These are phyloP conservation scores for Mallotus villosus DNA, from an alignment of 2,797 vertebrate species.

Conservation along the genomic window DNA sequence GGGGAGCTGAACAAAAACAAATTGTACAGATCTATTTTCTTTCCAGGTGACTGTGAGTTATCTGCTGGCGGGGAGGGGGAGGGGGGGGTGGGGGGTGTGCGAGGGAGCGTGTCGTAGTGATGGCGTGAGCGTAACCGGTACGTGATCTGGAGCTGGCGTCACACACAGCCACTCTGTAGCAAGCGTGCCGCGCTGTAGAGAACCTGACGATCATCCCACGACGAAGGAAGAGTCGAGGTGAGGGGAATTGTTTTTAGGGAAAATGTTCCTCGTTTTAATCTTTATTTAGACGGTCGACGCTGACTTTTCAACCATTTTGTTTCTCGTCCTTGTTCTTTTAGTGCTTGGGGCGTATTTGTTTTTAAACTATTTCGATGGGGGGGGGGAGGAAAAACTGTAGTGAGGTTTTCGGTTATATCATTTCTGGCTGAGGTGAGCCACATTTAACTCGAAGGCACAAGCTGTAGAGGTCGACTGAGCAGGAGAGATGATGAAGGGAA, in stretches of 20 bases:
- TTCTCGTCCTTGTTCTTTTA: constrained; percentile 3
- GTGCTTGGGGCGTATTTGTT: constrained; percentile 3
- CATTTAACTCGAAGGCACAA: constrained; percentile 27
- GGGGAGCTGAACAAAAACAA: constrained; percentile 27
- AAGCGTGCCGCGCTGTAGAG: too few relatives aligned
- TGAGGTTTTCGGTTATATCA: constrained; percentile 7
- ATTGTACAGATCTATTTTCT: constrained; percentile 46
- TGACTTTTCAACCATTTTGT: constrained; percentile 35
- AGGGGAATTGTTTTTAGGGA: constrained; percentile 37
- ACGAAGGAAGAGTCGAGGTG: constrained; percentile 31
- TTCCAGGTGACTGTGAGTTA: constrained; percentile 21
- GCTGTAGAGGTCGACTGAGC: constrained; percentile 19
- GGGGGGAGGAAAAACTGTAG: background rate
- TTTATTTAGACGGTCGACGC: constrained; percentile 32
- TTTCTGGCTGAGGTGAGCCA: constrained; percentile 15
- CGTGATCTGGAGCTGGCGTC: too few relatives aligned
- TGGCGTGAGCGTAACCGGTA: too few relatives aligned
- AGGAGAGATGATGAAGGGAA: background rate
- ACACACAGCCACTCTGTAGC: too few relatives aligned
- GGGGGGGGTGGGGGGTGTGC: too few relatives aligned
- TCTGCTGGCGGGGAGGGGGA: too few relatives aligned
- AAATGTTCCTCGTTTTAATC: background rate
- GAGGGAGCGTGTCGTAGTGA: too few relatives aligned
- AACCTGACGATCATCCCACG: constrained; percentile 22
- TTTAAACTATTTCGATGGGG: background rate